Conservation (phyloP, 64 coral and sea anemone species). For the Actinia equina region DNA sequence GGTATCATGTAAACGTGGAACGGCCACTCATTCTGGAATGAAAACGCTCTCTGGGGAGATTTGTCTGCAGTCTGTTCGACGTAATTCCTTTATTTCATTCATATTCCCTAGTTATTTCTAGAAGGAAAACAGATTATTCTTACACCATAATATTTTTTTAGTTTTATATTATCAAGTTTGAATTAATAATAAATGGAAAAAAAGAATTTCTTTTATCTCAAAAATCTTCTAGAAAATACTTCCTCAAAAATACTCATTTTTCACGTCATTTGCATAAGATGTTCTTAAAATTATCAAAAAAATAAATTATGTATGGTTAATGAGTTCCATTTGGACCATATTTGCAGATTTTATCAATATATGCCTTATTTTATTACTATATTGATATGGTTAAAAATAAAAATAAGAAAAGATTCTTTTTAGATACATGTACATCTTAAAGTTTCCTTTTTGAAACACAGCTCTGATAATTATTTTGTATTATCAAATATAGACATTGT, state of each 20-base stretch:
- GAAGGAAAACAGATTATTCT: neutral
- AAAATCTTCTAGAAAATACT: constrained; percentile 13
- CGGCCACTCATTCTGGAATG: too few relatives aligned
- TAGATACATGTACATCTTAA: too few relatives aligned
- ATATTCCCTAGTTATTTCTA: neutral
- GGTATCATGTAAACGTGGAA: too few relatives aligned
- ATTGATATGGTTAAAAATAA: too few relatives aligned
- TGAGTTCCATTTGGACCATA: neutral
- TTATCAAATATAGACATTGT: too few relatives aligned
- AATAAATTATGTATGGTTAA: too few relatives aligned
- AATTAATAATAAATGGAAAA: constrained; percentile 2
- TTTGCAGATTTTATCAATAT: neutral
- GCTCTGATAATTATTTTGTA: too few relatives aligned
- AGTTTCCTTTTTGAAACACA: too few relatives aligned
- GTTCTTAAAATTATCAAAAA: too few relatives aligned
- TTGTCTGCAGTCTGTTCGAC: neutral
- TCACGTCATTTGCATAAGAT: neutral
- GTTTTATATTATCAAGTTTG: neutral
- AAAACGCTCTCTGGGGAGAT: too few relatives aligned
- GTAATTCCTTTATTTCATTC: neutral
- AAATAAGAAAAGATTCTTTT: too few relatives aligned
- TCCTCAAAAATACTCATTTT: neutral
- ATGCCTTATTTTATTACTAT: too few relatives aligned
- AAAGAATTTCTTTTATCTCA: neutral
- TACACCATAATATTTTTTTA: neutral